phyloP scores from a whole-genome alignment of 1,140 invertebrate genomes.

The Oreohelix idahoensis region DNA sequence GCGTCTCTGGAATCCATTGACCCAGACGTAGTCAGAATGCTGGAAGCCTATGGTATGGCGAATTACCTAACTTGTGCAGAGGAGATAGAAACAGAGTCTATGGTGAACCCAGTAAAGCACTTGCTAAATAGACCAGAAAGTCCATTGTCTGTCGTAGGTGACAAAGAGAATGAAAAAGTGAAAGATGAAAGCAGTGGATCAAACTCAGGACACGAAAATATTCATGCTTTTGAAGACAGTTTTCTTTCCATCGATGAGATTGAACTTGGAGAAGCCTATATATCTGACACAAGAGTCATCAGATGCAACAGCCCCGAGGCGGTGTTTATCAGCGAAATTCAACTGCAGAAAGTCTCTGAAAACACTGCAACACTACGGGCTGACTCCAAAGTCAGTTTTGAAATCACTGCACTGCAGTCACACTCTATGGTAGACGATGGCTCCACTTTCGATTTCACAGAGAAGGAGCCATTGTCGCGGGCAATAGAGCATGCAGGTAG shows the following conservation, averaged over 20 bases:
- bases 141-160: conserved; percentile 9
- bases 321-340: not conserved
- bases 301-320: conserved; percentile 20
- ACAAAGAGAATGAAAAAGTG: not conserved
- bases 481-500: conserved; percentile 7
- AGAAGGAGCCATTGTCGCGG: conserved; percentile 13
- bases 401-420: not conserved
- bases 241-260: conserved; percentile 23
- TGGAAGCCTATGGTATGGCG: conserved; percentile 29
- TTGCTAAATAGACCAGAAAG: conserved; percentile 28
- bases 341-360: not conserved
- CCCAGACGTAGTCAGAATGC: conserved; percentile 26
- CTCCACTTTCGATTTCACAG: conserved; percentile 33
- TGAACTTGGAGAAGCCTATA: conserved; percentile 1
- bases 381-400: not conserved
- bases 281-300: not conserved
- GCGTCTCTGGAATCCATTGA: not conserved
- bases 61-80: conserved; percentile 11
- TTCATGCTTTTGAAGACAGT: conserved; percentile 19
- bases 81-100: conserved; percentile 12
- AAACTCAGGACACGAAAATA: not conserved
- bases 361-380: not conserved
- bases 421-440: conserved; percentile 2
- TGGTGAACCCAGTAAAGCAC: not conserved
- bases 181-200: not conserved